Evolutionary conservation across 2,888 invertebrate genomes (phyloP).

Genomic region (Allygus modestus): DNA sequence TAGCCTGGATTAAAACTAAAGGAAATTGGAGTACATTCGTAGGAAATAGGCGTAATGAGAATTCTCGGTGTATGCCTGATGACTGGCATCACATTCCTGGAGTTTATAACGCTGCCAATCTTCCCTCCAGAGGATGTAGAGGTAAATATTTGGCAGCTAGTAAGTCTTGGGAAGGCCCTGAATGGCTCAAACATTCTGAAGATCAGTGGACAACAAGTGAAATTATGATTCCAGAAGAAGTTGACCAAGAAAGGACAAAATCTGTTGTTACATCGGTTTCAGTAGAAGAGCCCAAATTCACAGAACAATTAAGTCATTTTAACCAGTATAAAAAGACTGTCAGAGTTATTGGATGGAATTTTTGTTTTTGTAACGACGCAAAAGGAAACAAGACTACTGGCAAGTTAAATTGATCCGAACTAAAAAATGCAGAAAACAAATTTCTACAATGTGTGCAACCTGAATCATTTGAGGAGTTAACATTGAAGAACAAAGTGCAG

Average conservation of each 20-base stretch:
- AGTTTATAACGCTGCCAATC: slow-evolving; percentile 70
- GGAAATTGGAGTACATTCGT: slow-evolving; percentile 69
- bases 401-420: too few relatives aligned
- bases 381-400: too few relatives aligned
- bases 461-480: background rate
- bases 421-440: too few relatives aligned
- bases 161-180: slow-evolving; percentile 72
- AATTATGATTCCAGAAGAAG: slow-evolving; percentile 24
- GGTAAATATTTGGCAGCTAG: slow-evolving; percentile 69
- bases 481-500: background rate
- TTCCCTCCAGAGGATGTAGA: slow-evolving; percentile 71
- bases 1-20: slow-evolving; percentile 70
- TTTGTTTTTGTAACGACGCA: too few relatives aligned
- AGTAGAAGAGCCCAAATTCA: background rate
- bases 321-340: too few relatives aligned
- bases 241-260: slow-evolving; percentile 48
- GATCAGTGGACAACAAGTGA: slow-evolving; percentile 68
- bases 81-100: too few relatives aligned
- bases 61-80: too few relatives aligned
- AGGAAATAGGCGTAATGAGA: background rate
- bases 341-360: too few relatives aligned
- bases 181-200: slow-evolving; percentile 69
- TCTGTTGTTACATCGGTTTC: background rate
- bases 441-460: too few relatives aligned
- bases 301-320: background rate